Conservation (phyloP, 2,797 vertebrate genomes). For the Pantherophis vulpinus region DNA sequence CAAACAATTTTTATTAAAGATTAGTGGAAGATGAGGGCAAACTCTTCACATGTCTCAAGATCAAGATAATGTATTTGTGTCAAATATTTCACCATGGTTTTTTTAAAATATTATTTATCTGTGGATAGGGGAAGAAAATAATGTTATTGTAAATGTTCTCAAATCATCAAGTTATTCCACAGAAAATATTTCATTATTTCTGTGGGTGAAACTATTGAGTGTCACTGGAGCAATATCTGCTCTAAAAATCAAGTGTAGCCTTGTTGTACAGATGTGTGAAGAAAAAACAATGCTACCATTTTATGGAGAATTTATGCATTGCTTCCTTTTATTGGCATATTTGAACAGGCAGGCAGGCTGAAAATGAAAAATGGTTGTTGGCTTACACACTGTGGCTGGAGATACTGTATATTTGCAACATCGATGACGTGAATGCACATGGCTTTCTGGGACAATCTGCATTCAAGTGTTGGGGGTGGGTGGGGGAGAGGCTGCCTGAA, state of each 20-base stretch:
- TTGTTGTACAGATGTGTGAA: background rate
- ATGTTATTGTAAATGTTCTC: constrained; percentile 30
- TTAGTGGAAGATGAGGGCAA: background rate
- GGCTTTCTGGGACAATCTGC: background rate
- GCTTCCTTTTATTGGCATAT: background rate
- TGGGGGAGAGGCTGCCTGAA: background rate
- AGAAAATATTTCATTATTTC: constrained; percentile 9
- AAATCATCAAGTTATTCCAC: constrained; percentile 6
- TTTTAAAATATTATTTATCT: constrained; percentile 15
- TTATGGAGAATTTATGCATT: background rate
- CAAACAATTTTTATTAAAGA: constrained; percentile 27
- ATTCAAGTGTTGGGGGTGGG: background rate
- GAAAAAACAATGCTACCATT: background rate
- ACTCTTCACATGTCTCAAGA: background rate
- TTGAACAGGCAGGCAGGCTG: background rate
- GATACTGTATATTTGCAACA: background rate
- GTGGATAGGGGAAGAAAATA: background rate
- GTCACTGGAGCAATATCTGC: background rate
- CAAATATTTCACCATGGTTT: constrained; percentile 24
- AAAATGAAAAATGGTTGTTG: background rate
- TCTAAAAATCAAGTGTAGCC: background rate
- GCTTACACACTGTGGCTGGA: background rate
- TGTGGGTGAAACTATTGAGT: constrained; percentile 29
- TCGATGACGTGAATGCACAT: background rate
- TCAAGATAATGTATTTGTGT: background rate